Conservation (phyloP, 2,797 vertebrate genomes). For the Macrochelys suwanniensis region DNA sequence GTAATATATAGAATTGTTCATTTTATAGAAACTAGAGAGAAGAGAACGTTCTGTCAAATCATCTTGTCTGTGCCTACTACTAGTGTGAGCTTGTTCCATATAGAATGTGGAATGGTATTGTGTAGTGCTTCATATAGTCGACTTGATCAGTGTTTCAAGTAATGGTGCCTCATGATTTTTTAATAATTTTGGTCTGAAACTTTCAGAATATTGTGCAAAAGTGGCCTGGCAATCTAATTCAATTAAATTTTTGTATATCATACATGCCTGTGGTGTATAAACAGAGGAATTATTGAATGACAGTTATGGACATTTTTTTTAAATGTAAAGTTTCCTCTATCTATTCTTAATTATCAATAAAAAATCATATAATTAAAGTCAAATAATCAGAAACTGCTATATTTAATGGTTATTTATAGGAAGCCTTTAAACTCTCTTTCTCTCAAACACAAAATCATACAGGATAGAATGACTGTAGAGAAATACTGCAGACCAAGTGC, state of each 20-base stretch:
- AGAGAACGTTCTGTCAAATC: neutral
- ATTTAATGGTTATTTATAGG: constrained; percentile 56
- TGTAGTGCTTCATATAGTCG: neutral
- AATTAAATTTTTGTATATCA: neutral
- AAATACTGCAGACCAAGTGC: constrained; percentile 60
- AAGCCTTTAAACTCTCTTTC: constrained; percentile 67
- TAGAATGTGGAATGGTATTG: neutral
- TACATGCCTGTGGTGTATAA: neutral
- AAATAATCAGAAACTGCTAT: constrained; percentile 43
- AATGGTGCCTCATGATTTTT: neutral
- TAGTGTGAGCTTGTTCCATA: neutral
- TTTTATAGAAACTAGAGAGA: neutral
- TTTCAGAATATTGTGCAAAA: constrained; percentile 9
- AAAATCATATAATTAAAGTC: constrained; percentile 56
- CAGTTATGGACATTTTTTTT: constrained; percentile 48
- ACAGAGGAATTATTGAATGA: constrained; percentile 43
- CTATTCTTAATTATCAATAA: constrained; percentile 21
- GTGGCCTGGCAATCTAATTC: neutral
- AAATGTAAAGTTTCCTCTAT: constrained; percentile 22
- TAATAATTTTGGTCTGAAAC: constrained; percentile 34
- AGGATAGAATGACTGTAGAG: constrained; percentile 52
- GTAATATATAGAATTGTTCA: neutral
- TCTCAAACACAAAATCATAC: constrained; percentile 53
- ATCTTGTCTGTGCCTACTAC: neutral
- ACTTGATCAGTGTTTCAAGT: neutral